These are phyloP conservation scores for Cremastinae sp. DNA, from an alignment of 2,888 invertebrate species.

Conservation along the genomic window DNA sequence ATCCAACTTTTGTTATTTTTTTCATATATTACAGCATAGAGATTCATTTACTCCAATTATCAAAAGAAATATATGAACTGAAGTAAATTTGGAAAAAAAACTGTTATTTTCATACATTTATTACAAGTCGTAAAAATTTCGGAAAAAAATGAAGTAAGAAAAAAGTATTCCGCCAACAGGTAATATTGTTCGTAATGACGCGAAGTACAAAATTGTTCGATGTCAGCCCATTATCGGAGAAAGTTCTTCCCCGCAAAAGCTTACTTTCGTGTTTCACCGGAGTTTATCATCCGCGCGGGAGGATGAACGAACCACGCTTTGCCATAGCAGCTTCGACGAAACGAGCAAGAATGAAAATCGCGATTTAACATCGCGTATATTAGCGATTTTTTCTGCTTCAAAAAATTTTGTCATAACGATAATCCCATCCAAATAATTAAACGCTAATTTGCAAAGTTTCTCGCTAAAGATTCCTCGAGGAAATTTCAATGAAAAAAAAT, in stretches of 20 bases:
- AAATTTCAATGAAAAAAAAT: no score
- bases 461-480: no score
- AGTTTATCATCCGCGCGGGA: slow-evolving; percentile 70
- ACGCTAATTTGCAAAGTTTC: not conserved
- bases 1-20: no score
- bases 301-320: not conserved
- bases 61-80: no score
- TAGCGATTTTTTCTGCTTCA: slow-evolving; percentile 3
- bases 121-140: not conserved
- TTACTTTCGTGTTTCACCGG: slow-evolving; percentile 71
- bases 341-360: slow-evolving; percentile 12
- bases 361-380: slow-evolving; percentile 21
- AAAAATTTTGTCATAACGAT: slow-evolving; percentile 8
- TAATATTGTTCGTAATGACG: slow-evolving; percentile 42
- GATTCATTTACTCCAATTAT: no score
- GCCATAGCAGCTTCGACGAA: not conserved
- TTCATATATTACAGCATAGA: no score
- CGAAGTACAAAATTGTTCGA: slow-evolving; percentile 68
- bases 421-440: slow-evolving; percentile 3
- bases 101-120: no score
- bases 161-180: slow-evolving; percentile 13
- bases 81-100: no score
- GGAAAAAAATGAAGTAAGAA: not conserved
- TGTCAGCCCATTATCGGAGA: slow-evolving; percentile 75
- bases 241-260: slow-evolving; percentile 71